Evolutionary conservation across 2,888 invertebrate genomes (phyloP).

Genomic region (Chorisops tibialis): DNA sequence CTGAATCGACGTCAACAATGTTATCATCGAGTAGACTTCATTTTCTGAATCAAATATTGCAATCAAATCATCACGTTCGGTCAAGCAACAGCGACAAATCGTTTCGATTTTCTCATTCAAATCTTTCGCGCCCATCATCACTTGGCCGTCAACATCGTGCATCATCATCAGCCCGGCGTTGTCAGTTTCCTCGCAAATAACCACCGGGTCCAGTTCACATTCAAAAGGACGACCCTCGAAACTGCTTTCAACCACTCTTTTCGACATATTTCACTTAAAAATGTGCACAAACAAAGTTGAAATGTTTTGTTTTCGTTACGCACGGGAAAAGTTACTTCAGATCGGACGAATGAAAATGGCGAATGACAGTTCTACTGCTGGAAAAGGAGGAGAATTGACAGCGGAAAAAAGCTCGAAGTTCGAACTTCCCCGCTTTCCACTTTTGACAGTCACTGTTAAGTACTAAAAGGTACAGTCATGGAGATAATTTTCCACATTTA

Average conservation of each 20-base stretch:
- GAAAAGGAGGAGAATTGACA: too few species aligned
- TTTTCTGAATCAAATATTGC: constrained; percentile 19
- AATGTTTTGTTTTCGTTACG: not conserved
- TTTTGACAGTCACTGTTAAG: too few species aligned
- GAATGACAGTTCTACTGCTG: too few species aligned
- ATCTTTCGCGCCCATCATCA: not conserved
- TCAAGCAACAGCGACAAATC: constrained; percentile 30
- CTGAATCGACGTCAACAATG: constrained; percentile 47
- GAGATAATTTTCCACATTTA: too few species aligned
- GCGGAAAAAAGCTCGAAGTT: too few species aligned
- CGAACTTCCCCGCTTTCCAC: too few species aligned
- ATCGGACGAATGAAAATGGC: not conserved
- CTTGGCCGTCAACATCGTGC: not conserved
- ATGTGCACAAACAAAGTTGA: not conserved
- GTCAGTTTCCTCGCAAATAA: not conserved
- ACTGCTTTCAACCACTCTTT: not conserved
- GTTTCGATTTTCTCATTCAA: constrained; percentile 2
- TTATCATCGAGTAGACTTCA: constrained; percentile 47
- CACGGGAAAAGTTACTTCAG: not conserved
- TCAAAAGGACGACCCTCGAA: not conserved
- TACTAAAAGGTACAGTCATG: too few species aligned
- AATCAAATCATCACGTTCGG: constrained; percentile 24
- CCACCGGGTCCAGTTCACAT: too few species aligned
- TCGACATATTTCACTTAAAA: not conserved
- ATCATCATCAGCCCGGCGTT: not conserved